These are phyloP conservation scores for Characodon lateralis DNA, from an alignment of 2,797 vertebrate species.

Conservation along the genomic window DNA sequence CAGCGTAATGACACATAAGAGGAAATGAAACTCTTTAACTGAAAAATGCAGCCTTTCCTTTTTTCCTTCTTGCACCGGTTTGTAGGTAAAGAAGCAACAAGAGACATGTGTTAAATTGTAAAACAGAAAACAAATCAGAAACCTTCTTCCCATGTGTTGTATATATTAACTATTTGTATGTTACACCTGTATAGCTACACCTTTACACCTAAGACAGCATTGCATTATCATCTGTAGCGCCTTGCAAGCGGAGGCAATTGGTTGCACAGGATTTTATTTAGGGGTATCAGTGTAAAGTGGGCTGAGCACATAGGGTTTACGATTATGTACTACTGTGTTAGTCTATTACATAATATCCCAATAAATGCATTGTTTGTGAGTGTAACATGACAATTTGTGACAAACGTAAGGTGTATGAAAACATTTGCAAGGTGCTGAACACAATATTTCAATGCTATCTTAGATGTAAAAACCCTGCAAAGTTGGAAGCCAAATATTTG, in stretches of 20 bases:
- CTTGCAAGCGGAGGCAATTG: too few relatives aligned
- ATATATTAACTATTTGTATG: too few relatives aligned
- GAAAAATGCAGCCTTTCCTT: background rate
- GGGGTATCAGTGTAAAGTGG: background rate
- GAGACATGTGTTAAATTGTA: background rate
- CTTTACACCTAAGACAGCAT: too few relatives aligned
- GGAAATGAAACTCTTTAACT: conserved; percentile 10
- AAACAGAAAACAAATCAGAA: too few relatives aligned
- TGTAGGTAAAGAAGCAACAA: conserved; percentile 31
- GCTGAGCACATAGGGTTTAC: background rate
- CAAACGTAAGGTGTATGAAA: background rate
- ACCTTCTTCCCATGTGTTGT: too few relatives aligned
- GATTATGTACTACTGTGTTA: background rate
- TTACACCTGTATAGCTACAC: too few relatives aligned
- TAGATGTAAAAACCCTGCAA: background rate
- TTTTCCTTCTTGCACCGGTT: background rate
- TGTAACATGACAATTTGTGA: background rate
- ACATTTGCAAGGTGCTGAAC: background rate
- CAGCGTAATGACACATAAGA: conserved; percentile 9
- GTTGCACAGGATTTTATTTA: background rate
- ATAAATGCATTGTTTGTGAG: background rate
- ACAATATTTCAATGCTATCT: background rate
- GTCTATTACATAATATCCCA: background rate
- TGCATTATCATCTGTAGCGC: too few relatives aligned
- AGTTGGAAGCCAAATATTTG: background rate